Base-by-base conservation (phyloP, 2,888 invertebrate species). In the Torymus tubicola region DNA sequence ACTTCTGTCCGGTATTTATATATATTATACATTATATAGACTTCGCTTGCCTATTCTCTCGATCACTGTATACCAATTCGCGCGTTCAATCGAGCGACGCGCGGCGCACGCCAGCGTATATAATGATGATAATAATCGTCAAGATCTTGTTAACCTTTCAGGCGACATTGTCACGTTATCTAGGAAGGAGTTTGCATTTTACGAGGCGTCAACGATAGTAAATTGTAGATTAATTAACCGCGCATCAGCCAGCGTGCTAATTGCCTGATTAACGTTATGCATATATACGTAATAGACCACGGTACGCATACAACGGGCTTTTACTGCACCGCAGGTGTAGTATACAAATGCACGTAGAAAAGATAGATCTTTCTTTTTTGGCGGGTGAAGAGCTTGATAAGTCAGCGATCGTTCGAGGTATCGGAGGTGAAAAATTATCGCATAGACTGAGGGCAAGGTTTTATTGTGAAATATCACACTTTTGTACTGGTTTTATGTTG, bases 161-260 rank as follows among this genome's bases (percentile, higher is more conserved):
- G 12, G 42, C 16, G 67, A 72, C 14, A 70, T 75, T 75, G 18
- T 72, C 16, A 69, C 64, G 42, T 78, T 79, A 74, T 74, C 55
- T 68, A 63, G 21, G 70, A 74, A 61, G 31, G 58, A 76, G 57
- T 78, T 72, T 79, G 76, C 78, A 81, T 81, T 81, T 81, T 79
- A 72, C 68, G 55, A 72, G 60, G 72, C 68, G 64, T 64, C 72
- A 76, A 81, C 24, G 53, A 69, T 76, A 81, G 64, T 75, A 76
- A 81, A 74, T 76, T 72, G 64, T 81, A 81, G 76, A 63, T 75
- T 58, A 79, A 79, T 76, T 79, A 81, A 67, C 24, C 57, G 42
- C 74, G 63, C 60, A 78, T 72, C 53, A 53, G 69, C 42, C 65
- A 78, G 53, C 21, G n/a, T 55, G 42, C 70, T 77, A 73, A 77